A percentile compares a stretch with the other conserved stretches of the same genome.
These are phyloP conservation scores for Pheosia gnoma DNA, from an alignment of 2,888 invertebrate species.

Conservation along the genomic window DNA sequence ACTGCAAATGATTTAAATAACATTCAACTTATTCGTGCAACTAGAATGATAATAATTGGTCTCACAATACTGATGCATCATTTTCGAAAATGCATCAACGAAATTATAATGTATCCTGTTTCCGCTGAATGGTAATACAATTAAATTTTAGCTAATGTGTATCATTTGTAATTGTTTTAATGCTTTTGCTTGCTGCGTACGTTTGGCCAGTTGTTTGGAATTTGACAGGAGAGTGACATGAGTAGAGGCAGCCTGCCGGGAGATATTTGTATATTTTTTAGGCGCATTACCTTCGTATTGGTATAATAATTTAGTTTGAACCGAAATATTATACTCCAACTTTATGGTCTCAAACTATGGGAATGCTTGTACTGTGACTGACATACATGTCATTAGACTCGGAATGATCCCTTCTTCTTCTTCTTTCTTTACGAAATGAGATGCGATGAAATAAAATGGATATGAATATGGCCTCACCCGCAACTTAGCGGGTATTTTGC, in stretches of 20 bases:
- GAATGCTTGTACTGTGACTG: no score
- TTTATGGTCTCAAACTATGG: no score
- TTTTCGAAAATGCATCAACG: slow-evolving; percentile 14
- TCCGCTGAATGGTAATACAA: slow-evolving; percentile 30
- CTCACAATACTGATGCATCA: slow-evolving; percentile 19
- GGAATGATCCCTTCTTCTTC: no score
- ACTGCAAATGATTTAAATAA: slow-evolving; percentile 7
- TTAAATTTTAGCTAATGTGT: slow-evolving; percentile 36
- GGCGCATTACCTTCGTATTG: no score
- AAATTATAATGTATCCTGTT: slow-evolving; percentile 33
- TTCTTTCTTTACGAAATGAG: no score
- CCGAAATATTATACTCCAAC: no score
- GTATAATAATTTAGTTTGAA: no score
- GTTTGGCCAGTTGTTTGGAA: slow-evolving; percentile 13
- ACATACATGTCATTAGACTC: no score
- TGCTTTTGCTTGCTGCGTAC: slow-evolving; percentile 19
- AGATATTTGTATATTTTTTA: not conserved
- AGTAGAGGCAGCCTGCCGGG: slow-evolving; percentile 23
- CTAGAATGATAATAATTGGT: not conserved
- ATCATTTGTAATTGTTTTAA: slow-evolving; percentile 37
- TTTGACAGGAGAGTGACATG: slow-evolving; percentile 21
- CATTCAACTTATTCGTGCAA: not conserved
- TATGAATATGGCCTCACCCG: no score
- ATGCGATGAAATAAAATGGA: no score
- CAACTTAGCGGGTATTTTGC: no score